Conservation (phyloP, 2,113 vertebrate species). For the Otus sunia region DNA sequence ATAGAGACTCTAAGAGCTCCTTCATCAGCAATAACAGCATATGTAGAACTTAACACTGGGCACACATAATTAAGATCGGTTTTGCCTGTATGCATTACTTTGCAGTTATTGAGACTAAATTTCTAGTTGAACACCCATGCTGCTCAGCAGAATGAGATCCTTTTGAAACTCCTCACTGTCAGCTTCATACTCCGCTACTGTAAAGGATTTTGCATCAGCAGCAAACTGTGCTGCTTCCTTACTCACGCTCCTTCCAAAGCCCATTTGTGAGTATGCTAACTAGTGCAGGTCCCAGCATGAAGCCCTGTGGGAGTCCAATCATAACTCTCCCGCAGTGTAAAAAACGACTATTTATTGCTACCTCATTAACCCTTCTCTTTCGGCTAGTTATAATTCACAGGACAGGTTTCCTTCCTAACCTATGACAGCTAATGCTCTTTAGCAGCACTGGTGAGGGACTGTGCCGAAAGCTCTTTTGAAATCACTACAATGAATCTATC, state of each 20-base stretch:
- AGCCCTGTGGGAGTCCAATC: slow-evolving; percentile 10
- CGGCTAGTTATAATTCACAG: not conserved
- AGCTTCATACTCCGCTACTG: not conserved
- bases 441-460: not conserved
- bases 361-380: slow-evolving; percentile 21
- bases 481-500: not conserved
- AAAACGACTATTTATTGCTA: slow-evolving; percentile 33
- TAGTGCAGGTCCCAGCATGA: slow-evolving; percentile 44
- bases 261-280: slow-evolving; percentile 29
- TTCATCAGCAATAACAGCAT: not conserved
- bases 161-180: not conserved
- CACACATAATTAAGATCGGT: not conserved
- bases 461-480: slow-evolving; percentile 10
- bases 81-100: not conserved
- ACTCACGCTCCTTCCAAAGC: not conserved
- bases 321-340: not conserved
- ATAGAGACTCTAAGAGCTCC: not conserved
- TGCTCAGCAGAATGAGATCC: not conserved
- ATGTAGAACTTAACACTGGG: not conserved
- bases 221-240: not conserved
- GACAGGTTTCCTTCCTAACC: not conserved
- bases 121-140: not conserved
- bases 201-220: not conserved
- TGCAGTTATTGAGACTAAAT: not conserved
- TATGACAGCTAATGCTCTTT: not conserved